Evolutionary conservation across 1,140 invertebrate species (phyloP).

Genomic region (Brachionus asplanchnoidis): DNA sequence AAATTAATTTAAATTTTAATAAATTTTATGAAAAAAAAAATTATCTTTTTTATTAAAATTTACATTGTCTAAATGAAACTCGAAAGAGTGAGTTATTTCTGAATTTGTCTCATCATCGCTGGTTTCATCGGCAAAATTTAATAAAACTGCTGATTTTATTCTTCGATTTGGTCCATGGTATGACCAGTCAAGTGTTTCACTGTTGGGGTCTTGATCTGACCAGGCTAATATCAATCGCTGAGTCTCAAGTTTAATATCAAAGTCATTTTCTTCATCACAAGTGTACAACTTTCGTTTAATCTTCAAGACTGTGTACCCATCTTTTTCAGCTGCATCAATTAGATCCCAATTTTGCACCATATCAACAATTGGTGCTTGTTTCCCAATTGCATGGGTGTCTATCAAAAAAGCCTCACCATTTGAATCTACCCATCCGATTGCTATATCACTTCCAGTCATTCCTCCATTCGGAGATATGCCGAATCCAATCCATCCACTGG

Average conservation of each 20-base stretch:
- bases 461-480: conserved; percentile 71
- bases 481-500: conserved; percentile 72
- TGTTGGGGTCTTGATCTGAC: neutral
- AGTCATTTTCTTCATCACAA: conserved; percentile 6
- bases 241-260: conserved; percentile 14
- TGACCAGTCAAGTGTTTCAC: neutral
- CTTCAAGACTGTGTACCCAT: conserved; percentile 22
- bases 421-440: conserved; percentile 62
- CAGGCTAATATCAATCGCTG: conserved; percentile 14
- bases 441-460: conserved; percentile 73
- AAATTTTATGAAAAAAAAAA: neutral
- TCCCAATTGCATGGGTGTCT: neutral
- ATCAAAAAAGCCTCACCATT: neutral
- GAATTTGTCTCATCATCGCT: neutral
- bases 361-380: neutral
- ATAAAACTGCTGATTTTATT: neutral
- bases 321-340: neutral
- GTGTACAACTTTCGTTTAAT: neutral
- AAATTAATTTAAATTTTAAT: neutral
- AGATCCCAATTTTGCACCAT: neutral
- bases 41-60: neutral
- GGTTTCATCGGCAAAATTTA: conserved; percentile 3
- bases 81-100: neutral
- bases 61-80: neutral
- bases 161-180: conserved; percentile 16